Evolutionary conservation across 2,888 invertebrate species (phyloP).

Genomic region (Elaeidobius kamerunicus): DNA sequence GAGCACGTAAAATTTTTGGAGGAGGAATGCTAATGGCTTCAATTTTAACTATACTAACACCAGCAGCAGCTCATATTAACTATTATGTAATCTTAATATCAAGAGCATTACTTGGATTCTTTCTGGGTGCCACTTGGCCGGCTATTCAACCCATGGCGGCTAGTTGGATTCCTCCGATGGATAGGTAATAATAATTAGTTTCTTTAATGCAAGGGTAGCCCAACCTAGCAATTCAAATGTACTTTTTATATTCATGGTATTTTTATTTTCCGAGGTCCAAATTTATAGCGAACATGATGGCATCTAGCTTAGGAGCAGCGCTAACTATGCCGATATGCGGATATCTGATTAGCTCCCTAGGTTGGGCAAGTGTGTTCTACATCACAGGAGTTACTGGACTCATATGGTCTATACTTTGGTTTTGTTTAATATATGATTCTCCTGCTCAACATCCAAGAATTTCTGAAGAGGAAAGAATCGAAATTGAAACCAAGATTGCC

Average conservation of each 20-base stretch:
- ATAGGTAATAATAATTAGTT: slow-evolving; percentile 52
- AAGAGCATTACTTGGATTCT: slow-evolving; percentile 50
- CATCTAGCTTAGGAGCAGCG: slow-evolving; percentile 88
- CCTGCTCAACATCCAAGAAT: slow-evolving; percentile 83
- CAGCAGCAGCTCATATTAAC: slow-evolving; percentile 68
- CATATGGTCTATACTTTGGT: slow-evolving; percentile 81
- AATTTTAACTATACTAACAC: slow-evolving; percentile 76
- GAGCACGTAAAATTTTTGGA: slow-evolving; percentile 80
- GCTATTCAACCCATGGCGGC: slow-evolving; percentile 91
- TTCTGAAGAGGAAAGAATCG: slow-evolving; percentile 61
- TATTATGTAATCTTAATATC: slow-evolving; percentile 68
- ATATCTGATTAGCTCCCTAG: slow-evolving; percentile 71
- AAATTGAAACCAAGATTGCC: slow-evolving; percentile 67
- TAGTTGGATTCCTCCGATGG: slow-evolving; percentile 92
- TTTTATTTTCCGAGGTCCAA: too few relatives aligned
- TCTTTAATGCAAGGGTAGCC: too few relatives aligned
- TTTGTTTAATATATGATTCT: slow-evolving; percentile 74
- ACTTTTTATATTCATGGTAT: too few relatives aligned
- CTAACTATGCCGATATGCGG: slow-evolving; percentile 87
- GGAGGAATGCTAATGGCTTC: slow-evolving; percentile 83
- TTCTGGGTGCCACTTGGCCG: slow-evolving; percentile 84
- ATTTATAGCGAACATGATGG: slow-evolving; percentile 91
- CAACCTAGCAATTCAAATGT: too few relatives aligned
- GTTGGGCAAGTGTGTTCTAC: slow-evolving; percentile 91
- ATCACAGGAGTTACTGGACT: slow-evolving; percentile 56